These are phyloP conservation scores for Dicerorhinus sumatrensis DNA, from an alignment of 2,113 vertebrate species.

Conservation along the genomic window DNA sequence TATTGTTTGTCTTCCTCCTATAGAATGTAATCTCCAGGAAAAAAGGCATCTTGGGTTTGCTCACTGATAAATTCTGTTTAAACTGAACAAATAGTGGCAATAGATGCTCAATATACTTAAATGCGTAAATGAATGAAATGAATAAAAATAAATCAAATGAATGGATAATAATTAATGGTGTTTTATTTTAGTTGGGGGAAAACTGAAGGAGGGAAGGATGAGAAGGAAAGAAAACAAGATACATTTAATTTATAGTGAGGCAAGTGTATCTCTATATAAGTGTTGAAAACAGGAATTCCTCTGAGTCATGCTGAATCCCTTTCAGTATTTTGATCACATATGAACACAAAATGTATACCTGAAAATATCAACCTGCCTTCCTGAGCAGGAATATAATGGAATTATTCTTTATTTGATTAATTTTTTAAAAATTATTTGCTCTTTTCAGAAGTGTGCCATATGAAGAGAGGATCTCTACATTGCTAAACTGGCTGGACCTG, in stretches of 20 bases:
- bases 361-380: not conserved
- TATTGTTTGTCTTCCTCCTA: not conserved
- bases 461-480: constrained; percentile 83
- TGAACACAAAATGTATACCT: not conserved
- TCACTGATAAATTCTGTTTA: not conserved
- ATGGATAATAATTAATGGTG: not conserved
- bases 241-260: not conserved
- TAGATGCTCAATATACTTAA: not conserved
- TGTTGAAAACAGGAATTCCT: not conserved
- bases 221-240: not conserved
- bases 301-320: not conserved
- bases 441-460: constrained; percentile 77
- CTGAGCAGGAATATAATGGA: not conserved
- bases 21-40: not conserved
- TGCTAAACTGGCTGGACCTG: constrained; percentile 89
- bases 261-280: not conserved
- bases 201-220: not conserved
- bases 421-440: not conserved
- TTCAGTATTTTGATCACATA: not conserved
- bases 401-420: not conserved
- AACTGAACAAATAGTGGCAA: not conserved
- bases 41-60: not conserved
- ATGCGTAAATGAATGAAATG: not conserved
- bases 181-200: constrained; percentile 1
- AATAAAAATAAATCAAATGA: not conserved